Evolutionary conservation across 2,888 invertebrate genomes (phyloP), one percentile per base, ranked within the genome.

Genomic region (Notodonta ziczac): DNA sequence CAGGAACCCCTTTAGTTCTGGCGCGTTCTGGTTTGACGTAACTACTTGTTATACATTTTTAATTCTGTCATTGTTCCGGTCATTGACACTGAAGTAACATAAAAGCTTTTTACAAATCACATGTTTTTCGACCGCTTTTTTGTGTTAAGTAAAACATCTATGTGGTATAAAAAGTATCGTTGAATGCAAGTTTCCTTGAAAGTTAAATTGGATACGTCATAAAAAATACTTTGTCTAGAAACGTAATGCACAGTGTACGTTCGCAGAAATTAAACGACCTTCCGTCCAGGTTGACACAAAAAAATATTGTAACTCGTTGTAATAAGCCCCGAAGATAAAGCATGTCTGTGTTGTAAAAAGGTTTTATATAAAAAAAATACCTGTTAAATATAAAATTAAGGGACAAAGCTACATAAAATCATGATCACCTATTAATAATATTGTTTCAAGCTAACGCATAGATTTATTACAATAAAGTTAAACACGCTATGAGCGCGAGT

Each of bases 161-260:
- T 52, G 12, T 6, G 2, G 32, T 52, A 7, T 52, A 52, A 52
- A 52, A 52, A 52, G 32, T 32, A 32, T 52, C 16, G 51, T 32
- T 32, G 52, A 52, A 32, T 52, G 52, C 32, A 52, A 52, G 24
- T 52, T 24, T 32, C 52, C 52, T 52, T 52, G 52, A 52, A 52
- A 52, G 52, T 32, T 32, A 52, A 52, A 52, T 52, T 52, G 13
- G 52, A 13, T 52, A 32, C 32, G 52, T 32, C 6, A 16, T 52
- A 32, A 52, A 52, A 52, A 52, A 52, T 46, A 5, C 46, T 46
- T 46, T 46, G 5, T 13, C 46, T n/a, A 46, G 10, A 5, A 42
- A 42, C 13, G 46, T 46, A 46, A n/a, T 5, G 35, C 42, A 10
- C 10, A 2, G 42, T 42, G 46, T 46, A n/a, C 13, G 4, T 10